Percentiles rank a stretch among this genome's conserved stretches.
These are phyloP conservation scores for Enteromius thamalakanensis DNA, from an alignment of 2,797 vertebrate genomes.

Conservation along the genomic window DNA sequence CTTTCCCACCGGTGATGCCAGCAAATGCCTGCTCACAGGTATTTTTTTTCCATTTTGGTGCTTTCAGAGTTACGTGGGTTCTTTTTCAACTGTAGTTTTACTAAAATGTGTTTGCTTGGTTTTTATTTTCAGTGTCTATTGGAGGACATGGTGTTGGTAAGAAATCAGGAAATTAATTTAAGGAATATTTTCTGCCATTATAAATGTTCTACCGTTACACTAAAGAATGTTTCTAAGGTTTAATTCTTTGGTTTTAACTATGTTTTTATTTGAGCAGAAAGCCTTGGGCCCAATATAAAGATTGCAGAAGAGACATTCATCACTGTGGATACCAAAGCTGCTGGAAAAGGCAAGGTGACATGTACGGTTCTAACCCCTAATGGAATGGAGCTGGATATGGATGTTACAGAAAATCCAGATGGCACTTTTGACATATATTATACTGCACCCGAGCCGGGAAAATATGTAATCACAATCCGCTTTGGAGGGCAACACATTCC, in stretches of 20 bases:
- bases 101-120: constrained; percentile 10
- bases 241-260: constrained; percentile 36
- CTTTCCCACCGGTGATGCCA: constrained; percentile 89
- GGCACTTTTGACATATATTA: constrained; percentile 99
- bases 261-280: constrained; percentile 69
- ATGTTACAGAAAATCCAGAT: constrained; percentile 93
- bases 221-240: neutral
- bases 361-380: constrained; percentile 93
- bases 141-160: constrained; percentile 91
- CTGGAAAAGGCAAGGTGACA: constrained; percentile 96
- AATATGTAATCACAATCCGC: constrained; percentile 95
- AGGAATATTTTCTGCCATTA: neutral
- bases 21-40: constrained; percentile 91
- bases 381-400: constrained; percentile 93
- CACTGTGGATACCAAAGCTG: constrained; percentile 95
- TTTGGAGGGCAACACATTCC: constrained; percentile 96
- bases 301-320: constrained; percentile 93
- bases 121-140: constrained; percentile 85
- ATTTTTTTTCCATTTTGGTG: neutral
- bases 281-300: constrained; percentile 89
- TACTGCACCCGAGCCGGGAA: constrained; percentile 93
- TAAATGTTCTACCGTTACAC: neutral
- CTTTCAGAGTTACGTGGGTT: neutral
- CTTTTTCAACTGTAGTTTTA: neutral
- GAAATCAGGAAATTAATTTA: constrained; percentile 42